phyloP scores from a whole-genome alignment of 2,888 invertebrate genomes.

The Mycalesis mineus region DNA sequence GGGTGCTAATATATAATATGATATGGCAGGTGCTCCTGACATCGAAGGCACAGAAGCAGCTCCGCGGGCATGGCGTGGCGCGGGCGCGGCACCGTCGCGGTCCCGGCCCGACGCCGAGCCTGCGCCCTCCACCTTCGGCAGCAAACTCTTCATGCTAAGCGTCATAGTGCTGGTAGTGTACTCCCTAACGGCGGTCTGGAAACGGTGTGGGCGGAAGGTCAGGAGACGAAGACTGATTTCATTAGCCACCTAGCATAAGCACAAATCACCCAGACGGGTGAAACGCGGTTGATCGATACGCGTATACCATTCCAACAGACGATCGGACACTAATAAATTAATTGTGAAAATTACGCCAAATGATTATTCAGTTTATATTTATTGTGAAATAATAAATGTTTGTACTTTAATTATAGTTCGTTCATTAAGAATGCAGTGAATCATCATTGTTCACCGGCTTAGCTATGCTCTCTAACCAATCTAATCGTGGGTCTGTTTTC shows the following conservation, averaged over 20 bases:
- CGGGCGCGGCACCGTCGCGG: slow-evolving; percentile 55
- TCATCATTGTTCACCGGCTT: no score
- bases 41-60: slow-evolving; percentile 70
- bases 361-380: no score
- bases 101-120: slow-evolving; percentile 34
- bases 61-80: slow-evolving; percentile 77
- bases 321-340: no score
- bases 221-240: slow-evolving; percentile 56
- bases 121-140: slow-evolving; percentile 40
- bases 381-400: no score
- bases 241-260: slow-evolving; percentile 56
- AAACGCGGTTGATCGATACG: slow-evolving; percentile 6
- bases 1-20: not conserved
- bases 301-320: not conserved
- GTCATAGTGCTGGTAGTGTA: slow-evolving; percentile 46
- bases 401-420: no score
- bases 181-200: slow-evolving; percentile 48
- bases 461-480: no score
- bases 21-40: slow-evolving; percentile 59
- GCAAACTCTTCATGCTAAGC: slow-evolving; percentile 44
- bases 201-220: slow-evolving; percentile 56
- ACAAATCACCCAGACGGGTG: slow-evolving; percentile 15
- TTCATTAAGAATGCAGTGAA: no score
- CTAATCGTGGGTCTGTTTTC: no score
- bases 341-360: no score